phyloP scores from a whole-genome alignment of 2,797 vertebrate genomes.

The Ptychadena robeensis region DNA sequence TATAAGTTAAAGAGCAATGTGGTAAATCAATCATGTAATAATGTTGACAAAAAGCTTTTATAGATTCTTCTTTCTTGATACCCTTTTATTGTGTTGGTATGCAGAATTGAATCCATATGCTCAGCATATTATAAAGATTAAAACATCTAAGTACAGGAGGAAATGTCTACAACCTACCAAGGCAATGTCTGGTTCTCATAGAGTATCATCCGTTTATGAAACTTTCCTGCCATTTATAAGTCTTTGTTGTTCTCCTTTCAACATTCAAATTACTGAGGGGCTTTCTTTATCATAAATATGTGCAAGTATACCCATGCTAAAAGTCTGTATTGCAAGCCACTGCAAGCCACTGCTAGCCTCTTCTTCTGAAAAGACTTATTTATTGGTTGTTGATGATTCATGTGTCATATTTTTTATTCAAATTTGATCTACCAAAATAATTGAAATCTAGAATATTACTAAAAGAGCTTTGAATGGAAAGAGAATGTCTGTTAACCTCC shows the following conservation, averaged over 20 bases:
- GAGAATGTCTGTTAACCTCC: too few relatives aligned
- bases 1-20: background rate
- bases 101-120: constrained; percentile 48
- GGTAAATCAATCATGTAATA: background rate
- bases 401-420: too few relatives aligned
- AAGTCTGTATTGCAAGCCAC: too few relatives aligned
- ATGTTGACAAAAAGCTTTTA: background rate
- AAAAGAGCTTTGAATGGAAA: too few relatives aligned
- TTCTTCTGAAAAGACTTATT: too few relatives aligned
- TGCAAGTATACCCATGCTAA: too few relatives aligned
- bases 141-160: constrained; percentile 10
- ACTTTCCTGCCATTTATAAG: background rate
- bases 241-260: background rate
- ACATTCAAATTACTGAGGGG: background rate
- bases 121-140: constrained; percentile 22
- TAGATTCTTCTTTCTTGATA: background rate
- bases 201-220: background rate
- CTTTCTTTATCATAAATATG: too few relatives aligned
- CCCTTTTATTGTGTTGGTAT: constrained; percentile 43
- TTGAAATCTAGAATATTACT: too few relatives aligned
- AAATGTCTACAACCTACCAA: constrained; percentile 21
- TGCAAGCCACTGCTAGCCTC: too few relatives aligned
- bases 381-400: background rate
- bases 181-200: constrained; percentile 14
- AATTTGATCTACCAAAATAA: too few relatives aligned